Percentiles rank a stretch among this genome's conserved stretches.
phyloP scores from a whole-genome alignment of 2,797 vertebrate genomes.

The Silurus aristotelis region DNA sequence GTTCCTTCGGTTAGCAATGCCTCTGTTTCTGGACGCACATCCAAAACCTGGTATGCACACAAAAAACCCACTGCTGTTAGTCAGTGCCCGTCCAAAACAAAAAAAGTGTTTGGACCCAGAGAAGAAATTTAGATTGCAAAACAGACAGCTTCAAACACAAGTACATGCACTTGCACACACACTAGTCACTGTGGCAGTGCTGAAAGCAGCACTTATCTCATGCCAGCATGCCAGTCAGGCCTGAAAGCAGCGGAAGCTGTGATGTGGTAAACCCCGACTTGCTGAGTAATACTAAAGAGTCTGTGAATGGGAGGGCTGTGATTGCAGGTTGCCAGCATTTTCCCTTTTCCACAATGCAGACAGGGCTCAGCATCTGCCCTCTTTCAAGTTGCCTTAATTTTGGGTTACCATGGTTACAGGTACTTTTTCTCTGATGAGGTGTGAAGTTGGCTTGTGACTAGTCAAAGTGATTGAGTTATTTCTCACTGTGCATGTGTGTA shows the following conservation, averaged over 20 bases:
- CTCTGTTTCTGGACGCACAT: slow-evolving; percentile 84
- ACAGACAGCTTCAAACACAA: slow-evolving; percentile 53
- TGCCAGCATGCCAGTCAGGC: slow-evolving; percentile 78
- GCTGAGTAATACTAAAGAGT: slow-evolving; percentile 81
- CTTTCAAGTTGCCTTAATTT: slow-evolving; percentile 79
- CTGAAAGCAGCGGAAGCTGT: slow-evolving; percentile 79
- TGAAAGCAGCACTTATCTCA: slow-evolving; percentile 78
- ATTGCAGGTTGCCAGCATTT: slow-evolving; percentile 79
- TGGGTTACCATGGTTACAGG: slow-evolving; percentile 75
- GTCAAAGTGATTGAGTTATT: slow-evolving; percentile 32
- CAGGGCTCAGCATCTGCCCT: slow-evolving; percentile 71
- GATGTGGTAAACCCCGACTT: slow-evolving; percentile 80
- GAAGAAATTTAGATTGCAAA: slow-evolving; percentile 49
- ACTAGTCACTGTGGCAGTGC: slow-evolving; percentile 71
- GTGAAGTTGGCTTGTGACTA: slow-evolving; percentile 63
- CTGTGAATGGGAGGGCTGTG: slow-evolving; percentile 77
- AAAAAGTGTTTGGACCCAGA: slow-evolving; percentile 50
- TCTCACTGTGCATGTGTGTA: slow-evolving; percentile 28
- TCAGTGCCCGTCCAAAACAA: slow-evolving; percentile 62
- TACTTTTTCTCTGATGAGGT: slow-evolving; percentile 73
- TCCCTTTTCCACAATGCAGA: slow-evolving; percentile 71
- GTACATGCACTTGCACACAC: slow-evolving; percentile 48
- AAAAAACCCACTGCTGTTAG: slow-evolving; percentile 62
- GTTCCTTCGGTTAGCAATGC: slow-evolving; percentile 82
- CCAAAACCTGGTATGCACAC: slow-evolving; percentile 80